A percentile compares a stretch with the other conserved stretches of the same genome.
phyloP scores from a whole-genome alignment of 1,140 invertebrate species.

The Idris sp. region DNA sequence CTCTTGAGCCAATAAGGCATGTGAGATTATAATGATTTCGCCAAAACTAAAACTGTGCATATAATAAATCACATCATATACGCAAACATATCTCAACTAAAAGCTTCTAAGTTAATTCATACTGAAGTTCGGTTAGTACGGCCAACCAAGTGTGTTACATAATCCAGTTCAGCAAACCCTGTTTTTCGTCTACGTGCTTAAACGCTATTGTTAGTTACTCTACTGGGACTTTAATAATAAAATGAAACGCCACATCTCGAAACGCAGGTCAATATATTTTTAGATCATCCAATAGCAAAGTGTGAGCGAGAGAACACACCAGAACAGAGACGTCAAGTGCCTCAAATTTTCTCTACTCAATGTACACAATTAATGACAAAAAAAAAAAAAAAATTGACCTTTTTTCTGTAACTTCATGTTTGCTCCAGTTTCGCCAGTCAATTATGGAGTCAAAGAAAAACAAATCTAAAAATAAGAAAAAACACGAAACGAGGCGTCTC shows the following conservation, averaged over 20 bases:
- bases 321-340: constrained; percentile 43
- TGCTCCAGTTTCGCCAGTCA: constrained; percentile 4
- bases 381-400: constrained; percentile 23
- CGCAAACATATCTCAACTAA: constrained; percentile 7
- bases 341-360: constrained; percentile 44
- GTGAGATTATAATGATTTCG: constrained; percentile 11
- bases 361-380: background rate
- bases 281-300: constrained; percentile 61
- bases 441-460: constrained; percentile 18
- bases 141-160: constrained; percentile 62
- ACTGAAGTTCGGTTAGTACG: constrained; percentile 19
- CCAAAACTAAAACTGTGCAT: constrained; percentile 21
- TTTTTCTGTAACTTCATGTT: constrained; percentile 6
- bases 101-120: constrained; percentile 23
- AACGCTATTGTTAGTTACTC: constrained; percentile 76
- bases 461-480: constrained; percentile 31
- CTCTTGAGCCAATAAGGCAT: background rate
- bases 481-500: constrained; percentile 14
- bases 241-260: constrained; percentile 72
- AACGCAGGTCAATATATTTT: constrained; percentile 77
- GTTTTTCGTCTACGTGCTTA: constrained; percentile 64
- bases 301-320: constrained; percentile 35
- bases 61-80: constrained; percentile 4
- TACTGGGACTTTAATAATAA: constrained; percentile 75
- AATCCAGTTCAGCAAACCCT: constrained; percentile 75